Evolutionary conservation across 64 coral and sea anemone species (phyloP).

Genomic region (Porites lutea): DNA sequence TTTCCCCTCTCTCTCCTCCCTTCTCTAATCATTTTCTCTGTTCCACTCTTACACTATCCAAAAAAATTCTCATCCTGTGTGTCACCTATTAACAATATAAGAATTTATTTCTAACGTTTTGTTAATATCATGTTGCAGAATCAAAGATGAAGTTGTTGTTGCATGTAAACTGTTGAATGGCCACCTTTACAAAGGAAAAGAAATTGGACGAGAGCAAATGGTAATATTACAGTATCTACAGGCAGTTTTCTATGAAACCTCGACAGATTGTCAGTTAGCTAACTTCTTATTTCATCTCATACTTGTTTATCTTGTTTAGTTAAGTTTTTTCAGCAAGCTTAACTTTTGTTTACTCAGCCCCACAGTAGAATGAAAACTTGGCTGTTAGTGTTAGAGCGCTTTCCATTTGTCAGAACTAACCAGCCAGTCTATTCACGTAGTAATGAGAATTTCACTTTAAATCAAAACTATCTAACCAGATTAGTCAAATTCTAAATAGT

Average conservation of each 20-base stretch:
- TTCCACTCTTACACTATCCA: not conserved
- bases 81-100: not conserved
- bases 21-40: not conserved
- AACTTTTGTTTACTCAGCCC: too few species aligned
- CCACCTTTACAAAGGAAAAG: slow-evolving; percentile 94
- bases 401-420: too few species aligned
- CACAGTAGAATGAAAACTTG: too few species aligned
- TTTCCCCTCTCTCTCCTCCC: not conserved
- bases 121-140: slow-evolving; percentile 37
- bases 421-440: too few species aligned
- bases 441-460: too few species aligned
- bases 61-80: not conserved
- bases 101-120: not conserved
- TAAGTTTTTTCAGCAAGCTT: too few species aligned
- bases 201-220: slow-evolving; percentile 92
- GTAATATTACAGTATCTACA: slow-evolving; percentile 16
- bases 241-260: not conserved
- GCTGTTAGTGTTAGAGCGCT: too few species aligned
- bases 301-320: too few species aligned
- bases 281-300: too few species aligned
- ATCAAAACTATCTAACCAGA: too few species aligned
- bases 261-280: not conserved
- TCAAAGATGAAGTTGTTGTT: slow-evolving; percentile 80
- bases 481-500: too few species aligned
- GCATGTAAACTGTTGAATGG: slow-evolving; percentile 94